A percentile compares a stretch with the other conserved stretches of the same genome.
Evolutionary conservation across 2,113 vertebrate species (phyloP).

Genomic region (Gadus chalcogrammus): DNA sequence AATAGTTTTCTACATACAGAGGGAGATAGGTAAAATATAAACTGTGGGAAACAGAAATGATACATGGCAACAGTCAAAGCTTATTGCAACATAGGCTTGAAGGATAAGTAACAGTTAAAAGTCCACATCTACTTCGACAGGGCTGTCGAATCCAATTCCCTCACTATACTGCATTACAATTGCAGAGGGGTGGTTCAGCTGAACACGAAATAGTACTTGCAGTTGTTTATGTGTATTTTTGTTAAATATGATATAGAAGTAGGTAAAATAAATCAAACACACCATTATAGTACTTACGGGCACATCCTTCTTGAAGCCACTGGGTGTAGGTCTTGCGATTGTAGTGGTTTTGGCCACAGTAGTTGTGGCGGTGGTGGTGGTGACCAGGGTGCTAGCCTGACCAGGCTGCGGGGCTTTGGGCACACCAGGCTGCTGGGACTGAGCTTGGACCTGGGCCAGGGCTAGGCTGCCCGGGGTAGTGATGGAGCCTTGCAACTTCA

Average conservation of each 20-base stretch:
- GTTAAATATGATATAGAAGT: neutral
- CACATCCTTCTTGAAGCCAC: conserved; percentile 97
- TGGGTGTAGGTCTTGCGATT: conserved; percentile 88
- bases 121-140: too few relatives aligned
- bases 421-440: conserved; percentile 83
- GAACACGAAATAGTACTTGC: too few relatives aligned
- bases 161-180: neutral
- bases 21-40: too few relatives aligned
- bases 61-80: too few relatives aligned
- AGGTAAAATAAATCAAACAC: neutral
- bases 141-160: neutral
- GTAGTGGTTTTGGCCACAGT: conserved; percentile 94
- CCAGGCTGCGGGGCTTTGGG: conserved; percentile 87
- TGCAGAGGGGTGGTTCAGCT: too few relatives aligned
- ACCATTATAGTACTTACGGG: conserved; percentile 79
- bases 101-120: too few relatives aligned
- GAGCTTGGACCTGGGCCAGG: conserved; percentile 87
- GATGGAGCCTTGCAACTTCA: conserved; percentile 99
- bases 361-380: conserved; percentile 88
- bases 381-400: conserved; percentile 91
- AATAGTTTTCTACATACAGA: too few relatives aligned
- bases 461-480: conserved; percentile 97
- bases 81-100: too few relatives aligned
- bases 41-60: too few relatives aligned
- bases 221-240: too few relatives aligned